Evolutionary conservation across 2,797 vertebrate species (phyloP), one percentile per base, ranked within the genome.

Genomic region (Takifugu rubripes): DNA sequence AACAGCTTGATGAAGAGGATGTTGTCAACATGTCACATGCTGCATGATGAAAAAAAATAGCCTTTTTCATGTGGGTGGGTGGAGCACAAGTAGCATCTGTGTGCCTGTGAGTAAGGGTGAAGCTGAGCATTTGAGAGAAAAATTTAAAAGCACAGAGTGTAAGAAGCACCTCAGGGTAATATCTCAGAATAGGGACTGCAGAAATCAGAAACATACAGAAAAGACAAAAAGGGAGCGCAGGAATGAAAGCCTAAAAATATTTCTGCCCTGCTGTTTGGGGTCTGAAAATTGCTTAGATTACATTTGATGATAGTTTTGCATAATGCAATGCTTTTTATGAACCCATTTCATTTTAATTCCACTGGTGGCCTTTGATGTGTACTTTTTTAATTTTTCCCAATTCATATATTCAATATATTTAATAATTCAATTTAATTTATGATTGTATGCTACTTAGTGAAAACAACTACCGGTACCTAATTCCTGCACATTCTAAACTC

Each of bases 1-100:
- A 44, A 60, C 64, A 56, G 40, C n/a, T 63, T 54, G 81, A 82
- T 74, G 61, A 63, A 70, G 73, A 74, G 64, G 73, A 81, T 48
- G 56, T 42, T 27, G 55, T 52, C 64, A 73, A 77, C 74, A 74
- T 75, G 78, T 75, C 75, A 67, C 53, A 66, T 36, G 47, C 36
- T 52, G 16, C 26, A 59, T 59, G 78, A 77, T 72, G 68, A 9
- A 21, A 21, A 46, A n/a, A 21, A 21, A n/a, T 17, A 7, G 16
- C 4, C 6, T 21, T 46, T 46, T 46, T 46, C 21, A 9, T 46
- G 10, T 46, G 44, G 67, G 78, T 73, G 61, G 52, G 59, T 36
- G 21, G 5, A 24, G 45, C 55, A 15, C 54, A 46, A 6, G 69
- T 42, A 59, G 62, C 57, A 54, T 68, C 56, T 56, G 57, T 40